Base-by-base conservation (phyloP, 2,888 invertebrate species). In the Aphelenchoides bicaudatus region DNA sequence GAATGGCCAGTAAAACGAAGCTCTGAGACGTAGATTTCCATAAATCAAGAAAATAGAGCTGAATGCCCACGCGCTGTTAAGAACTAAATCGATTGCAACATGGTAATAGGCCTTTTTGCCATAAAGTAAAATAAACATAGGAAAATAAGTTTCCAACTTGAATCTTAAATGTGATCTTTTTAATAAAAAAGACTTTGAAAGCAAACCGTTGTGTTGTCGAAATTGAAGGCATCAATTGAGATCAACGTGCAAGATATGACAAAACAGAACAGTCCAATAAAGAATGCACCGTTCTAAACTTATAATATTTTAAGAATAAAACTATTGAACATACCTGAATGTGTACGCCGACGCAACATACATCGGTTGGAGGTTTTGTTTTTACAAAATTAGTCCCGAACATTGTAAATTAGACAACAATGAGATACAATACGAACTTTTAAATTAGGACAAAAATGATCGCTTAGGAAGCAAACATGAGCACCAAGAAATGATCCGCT, bases 121-220 rank as follows among this genome's bases (percentile, higher is more conserved):
- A 6, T n/a, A 43, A 25, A 19, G 43, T 21, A n/a, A 6, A 43
- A n/a, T 43, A 43, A n/a, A 43, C 43, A 25, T 43, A 43, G 21
- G 43, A 43, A n/a, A 43, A 21, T n/a, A 43, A 43, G 25, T 43
- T 25, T 8, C 43, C 43, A 43, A 43, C 8, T 43, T 8, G 10
- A 25, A 43, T n/a, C 43, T 43, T 10, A 10, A 43, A 43, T 16
- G 34, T 13, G 16, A 34, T 13, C 16, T 34, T 34, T 34, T 16
- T 13, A 16, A 34, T 13, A 16, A 13, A 13, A 34, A 34, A 34
- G 43, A 43, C n/a, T n/a, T n/a, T n/a, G n/a, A 43, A 21, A 8
- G 25, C 43, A n/a, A 10, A 43, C 43, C n/a, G 16, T n/a, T 6
- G 16, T 21, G 8, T 25, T 10, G 6, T 43, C 6, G 10, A 43